phyloP scores from a whole-genome alignment of 1,140 invertebrate species.

The Linepithema humile region DNA sequence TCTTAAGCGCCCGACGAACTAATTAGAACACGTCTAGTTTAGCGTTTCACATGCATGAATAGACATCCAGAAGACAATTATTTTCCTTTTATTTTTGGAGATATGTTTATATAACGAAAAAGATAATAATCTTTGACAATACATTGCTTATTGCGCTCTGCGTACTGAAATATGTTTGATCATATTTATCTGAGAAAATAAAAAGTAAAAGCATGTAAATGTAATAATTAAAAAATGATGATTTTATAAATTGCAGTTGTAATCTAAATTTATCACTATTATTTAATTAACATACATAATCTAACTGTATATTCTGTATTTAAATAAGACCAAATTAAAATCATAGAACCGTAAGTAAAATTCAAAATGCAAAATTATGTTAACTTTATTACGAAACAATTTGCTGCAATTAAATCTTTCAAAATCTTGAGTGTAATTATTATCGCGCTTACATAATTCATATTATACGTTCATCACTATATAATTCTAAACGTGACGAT shows the following conservation, averaged over 20 bases:
- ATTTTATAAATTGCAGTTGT: not conserved
- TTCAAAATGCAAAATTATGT: not conserved
- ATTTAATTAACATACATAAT: not conserved
- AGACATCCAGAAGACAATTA: not conserved
- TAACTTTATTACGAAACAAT: constrained; percentile 15
- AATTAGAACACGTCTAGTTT: constrained; percentile 65
- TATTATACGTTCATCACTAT: not conserved
- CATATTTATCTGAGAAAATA: not conserved
- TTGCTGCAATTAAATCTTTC: not conserved
- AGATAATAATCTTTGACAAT: not conserved
- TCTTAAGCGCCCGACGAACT: constrained; percentile 74
- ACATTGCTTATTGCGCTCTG: not conserved
- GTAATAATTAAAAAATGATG: not conserved
- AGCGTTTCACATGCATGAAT: not conserved
- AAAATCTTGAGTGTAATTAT: not conserved
- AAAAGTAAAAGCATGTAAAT: not conserved
- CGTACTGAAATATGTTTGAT: not conserved
- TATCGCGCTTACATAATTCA: constrained; percentile 17
- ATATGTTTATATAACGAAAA: constrained; percentile 6
- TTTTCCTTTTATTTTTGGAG: not conserved
- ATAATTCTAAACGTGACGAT: not conserved
- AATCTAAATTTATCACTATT: not conserved
- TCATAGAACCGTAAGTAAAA: not conserved
- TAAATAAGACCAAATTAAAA: not conserved
- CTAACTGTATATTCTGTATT: constrained; percentile 8